These are phyloP conservation scores for Drosophila kokeensis DNA, from an alignment of 2,888 invertebrate genomes.

Conservation along the genomic window DNA sequence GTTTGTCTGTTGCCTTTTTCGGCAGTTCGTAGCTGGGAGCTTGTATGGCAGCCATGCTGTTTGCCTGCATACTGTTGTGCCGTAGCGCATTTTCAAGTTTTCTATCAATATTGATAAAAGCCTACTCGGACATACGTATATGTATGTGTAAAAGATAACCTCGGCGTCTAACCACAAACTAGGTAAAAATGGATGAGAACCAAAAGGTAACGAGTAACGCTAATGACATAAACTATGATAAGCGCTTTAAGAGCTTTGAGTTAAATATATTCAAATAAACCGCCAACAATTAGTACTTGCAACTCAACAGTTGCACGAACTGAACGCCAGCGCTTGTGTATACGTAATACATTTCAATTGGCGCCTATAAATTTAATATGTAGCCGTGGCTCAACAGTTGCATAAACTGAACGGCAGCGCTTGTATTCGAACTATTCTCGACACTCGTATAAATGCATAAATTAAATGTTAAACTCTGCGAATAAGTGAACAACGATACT, in stretches of 20 bases:
- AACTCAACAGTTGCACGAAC: background rate
- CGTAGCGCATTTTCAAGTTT: conserved; percentile 16
- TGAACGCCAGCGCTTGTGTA: background rate
- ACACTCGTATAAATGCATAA: background rate
- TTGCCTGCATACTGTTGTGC: conserved; percentile 36
- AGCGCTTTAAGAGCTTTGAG: conserved; percentile 1
- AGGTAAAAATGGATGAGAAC: background rate
- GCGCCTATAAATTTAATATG: background rate
- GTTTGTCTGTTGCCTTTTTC: conserved; percentile 42
- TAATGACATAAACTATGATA: conserved; percentile 2
- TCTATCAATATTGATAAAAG: conserved; percentile 41
- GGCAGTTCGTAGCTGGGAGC: background rate
- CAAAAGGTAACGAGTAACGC: background rate
- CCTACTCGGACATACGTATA: conserved; percentile 28
- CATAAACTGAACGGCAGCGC: background rate
- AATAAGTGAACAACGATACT: background rate
- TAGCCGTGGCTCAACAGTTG: background rate
- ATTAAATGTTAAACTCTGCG: background rate
- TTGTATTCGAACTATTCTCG: background rate
- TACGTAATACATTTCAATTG: background rate
- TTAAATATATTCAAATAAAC: background rate
- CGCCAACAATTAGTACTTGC: background rate
- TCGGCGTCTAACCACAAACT: background rate
- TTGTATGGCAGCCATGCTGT: conserved; percentile 44
- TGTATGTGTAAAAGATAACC: conserved; percentile 12